Conservation (phyloP, 2,888 invertebrate species). For the Drosophila recens region DNA sequence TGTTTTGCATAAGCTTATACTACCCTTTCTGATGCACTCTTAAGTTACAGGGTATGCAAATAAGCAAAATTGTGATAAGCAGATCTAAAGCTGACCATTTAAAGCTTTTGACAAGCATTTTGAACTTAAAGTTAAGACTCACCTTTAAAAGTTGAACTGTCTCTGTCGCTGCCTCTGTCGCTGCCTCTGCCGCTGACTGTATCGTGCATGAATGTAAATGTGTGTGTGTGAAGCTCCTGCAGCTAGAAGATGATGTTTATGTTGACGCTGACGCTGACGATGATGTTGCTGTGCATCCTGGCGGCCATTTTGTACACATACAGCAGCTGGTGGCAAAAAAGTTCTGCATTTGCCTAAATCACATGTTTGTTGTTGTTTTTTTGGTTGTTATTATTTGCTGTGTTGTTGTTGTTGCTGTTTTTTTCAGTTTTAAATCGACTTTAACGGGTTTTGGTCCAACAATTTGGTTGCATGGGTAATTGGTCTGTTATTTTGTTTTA, state of each 20-base stretch:
- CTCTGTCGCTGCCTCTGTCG: conserved; percentile 27
- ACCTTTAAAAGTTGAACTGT: conserved; percentile 64
- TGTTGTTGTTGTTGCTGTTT: conserved; percentile 15
- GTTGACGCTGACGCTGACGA: conserved; percentile 36
- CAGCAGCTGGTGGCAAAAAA: conserved; percentile 54
- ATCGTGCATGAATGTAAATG: conserved; percentile 28
- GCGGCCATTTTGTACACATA: conserved; percentile 71
- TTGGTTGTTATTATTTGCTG: too few relatives aligned
- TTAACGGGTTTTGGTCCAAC: conserved; percentile 43
- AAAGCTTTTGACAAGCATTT: conserved; percentile 22
- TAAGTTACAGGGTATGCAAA: conserved; percentile 3
- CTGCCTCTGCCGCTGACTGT: conserved; percentile 8
- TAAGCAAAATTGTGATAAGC: conserved; percentile 20
- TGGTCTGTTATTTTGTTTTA: conserved; percentile 28
- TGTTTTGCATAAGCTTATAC: neutral
- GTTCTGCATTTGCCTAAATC: conserved; percentile 44
- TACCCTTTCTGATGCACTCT: neutral
- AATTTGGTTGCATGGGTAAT: conserved; percentile 61
- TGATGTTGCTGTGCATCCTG: conserved; percentile 67
- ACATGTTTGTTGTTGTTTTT: conserved; percentile 50
- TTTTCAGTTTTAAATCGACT: conserved; percentile 29
- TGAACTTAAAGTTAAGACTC: conserved; percentile 51
- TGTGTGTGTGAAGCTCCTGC: conserved; percentile 38
- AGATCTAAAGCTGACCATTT: conserved; percentile 25
- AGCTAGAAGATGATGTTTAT: conserved; percentile 46